A percentile compares a stretch with the other conserved stretches of the same genome.
These are phyloP conservation scores for Pseudoatta argentina DNA, from an alignment of 1,140 invertebrate species.

Conservation along the genomic window DNA sequence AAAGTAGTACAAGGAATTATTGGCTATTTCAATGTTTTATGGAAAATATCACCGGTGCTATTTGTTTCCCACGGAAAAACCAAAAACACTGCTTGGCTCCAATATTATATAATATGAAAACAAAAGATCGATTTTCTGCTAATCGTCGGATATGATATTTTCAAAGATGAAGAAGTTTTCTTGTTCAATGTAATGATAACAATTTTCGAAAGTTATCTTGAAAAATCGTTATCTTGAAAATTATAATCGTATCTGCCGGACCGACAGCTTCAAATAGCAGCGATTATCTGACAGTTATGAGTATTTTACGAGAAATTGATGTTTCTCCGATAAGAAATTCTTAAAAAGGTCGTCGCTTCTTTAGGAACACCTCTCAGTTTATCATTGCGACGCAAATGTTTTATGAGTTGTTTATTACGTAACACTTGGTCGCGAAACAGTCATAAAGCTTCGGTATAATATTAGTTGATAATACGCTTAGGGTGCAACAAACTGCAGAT, in stretches of 20 bases:
- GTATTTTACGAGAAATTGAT: conserved; percentile 19
- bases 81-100: background rate
- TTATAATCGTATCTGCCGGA: too few species aligned
- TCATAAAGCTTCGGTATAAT: conserved; percentile 30
- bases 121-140: conserved; percentile 23
- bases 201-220: background rate
- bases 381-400: conserved; percentile 18
- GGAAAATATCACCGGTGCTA: conserved; percentile 23
- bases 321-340: conserved; percentile 21
- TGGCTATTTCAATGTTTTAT: conserved; percentile 20
- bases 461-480: conserved; percentile 47
- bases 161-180: background rate
- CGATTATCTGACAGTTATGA: conserved; percentile 3
- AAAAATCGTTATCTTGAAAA: too few species aligned
- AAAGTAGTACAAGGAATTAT: conserved; percentile 41
- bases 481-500: background rate
- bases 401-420: conserved; percentile 36
- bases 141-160: background rate
- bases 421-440: background rate
- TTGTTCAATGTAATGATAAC: background rate
- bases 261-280: background rate
- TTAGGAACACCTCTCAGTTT: conserved; percentile 35
- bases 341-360: conserved; percentile 21
- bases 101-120: conserved; percentile 28
- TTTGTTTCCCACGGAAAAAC: conserved; percentile 30